Evolutionary conservation across 2,888 invertebrate species (phyloP).

Genomic region (Xiphydria camelus): DNA sequence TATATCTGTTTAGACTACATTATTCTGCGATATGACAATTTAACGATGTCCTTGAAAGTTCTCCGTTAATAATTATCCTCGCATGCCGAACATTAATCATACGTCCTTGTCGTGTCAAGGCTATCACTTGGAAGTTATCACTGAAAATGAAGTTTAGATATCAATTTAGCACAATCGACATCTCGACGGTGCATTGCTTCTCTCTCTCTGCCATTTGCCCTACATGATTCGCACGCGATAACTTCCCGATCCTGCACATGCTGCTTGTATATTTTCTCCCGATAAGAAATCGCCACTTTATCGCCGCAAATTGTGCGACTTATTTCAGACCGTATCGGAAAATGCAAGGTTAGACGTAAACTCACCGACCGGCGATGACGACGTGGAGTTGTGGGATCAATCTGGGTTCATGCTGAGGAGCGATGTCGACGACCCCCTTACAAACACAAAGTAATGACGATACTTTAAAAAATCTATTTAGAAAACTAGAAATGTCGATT

Average conservation of each 20-base stretch:
- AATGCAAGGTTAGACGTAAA: slow-evolving; percentile 65
- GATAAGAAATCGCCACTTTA: not conserved
- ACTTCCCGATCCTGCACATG: too few species aligned
- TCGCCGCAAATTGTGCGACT: slow-evolving; percentile 3
- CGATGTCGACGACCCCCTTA: slow-evolving; percentile 66
- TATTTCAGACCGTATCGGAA: slow-evolving; percentile 71
- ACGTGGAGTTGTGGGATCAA: slow-evolving; percentile 77
- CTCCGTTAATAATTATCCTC: not conserved
- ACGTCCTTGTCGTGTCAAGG: not conserved
- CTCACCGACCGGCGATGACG: slow-evolving; percentile 67
- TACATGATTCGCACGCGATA: too few species aligned
- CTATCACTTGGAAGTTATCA: not conserved
- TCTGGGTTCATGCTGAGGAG: slow-evolving; percentile 71
- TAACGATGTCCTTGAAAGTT: not conserved
- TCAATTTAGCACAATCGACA: too few species aligned
- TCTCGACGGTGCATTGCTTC: too few species aligned
- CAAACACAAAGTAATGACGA: slow-evolving; percentile 40
- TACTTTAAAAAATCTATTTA: too few species aligned
- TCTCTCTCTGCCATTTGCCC: too few species aligned
- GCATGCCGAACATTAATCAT: not conserved
- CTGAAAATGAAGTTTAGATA: not conserved
- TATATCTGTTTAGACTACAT: too few species aligned
- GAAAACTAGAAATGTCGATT: too few species aligned
- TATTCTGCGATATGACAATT: too few species aligned
- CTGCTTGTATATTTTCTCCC: too few species aligned